phyloP scores from a whole-genome alignment of 1,140 invertebrate genomes.

The Drosophila tristis region DNA sequence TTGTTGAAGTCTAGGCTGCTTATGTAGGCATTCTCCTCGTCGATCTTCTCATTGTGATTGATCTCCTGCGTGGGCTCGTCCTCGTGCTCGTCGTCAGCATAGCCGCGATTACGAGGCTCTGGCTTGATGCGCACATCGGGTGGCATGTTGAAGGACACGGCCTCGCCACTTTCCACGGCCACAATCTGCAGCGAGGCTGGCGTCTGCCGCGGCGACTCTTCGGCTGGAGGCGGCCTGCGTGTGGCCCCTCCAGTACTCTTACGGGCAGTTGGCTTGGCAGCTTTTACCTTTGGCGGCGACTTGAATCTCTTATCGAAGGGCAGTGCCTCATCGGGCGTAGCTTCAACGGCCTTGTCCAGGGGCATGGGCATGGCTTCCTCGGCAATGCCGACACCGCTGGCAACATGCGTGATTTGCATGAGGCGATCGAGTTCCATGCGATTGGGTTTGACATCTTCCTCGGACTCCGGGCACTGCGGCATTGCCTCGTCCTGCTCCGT shows the following conservation, averaged over 20 bases:
- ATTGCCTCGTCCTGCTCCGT: not conserved
- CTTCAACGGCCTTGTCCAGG: conserved; percentile 44
- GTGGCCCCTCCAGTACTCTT: conserved; percentile 55
- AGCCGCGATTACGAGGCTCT: conserved; percentile 64
- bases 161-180: conserved; percentile 54
- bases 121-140: conserved; percentile 60
- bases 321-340: conserved; percentile 20
- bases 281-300: not conserved
- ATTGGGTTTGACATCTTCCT: conserved; percentile 72
- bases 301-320: not conserved
- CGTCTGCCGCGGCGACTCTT: not conserved
- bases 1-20: conserved; percentile 63
- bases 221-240: not conserved
- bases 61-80: conserved; percentile 28
- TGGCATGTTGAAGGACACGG: conserved; percentile 31
- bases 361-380: conserved; percentile 46
- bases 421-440: conserved; percentile 72
- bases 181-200: conserved; percentile 58
- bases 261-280: conserved; percentile 53
- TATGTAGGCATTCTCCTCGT: conserved; percentile 65
- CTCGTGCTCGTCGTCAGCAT: conserved; percentile 50
- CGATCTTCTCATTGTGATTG: conserved; percentile 60
- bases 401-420: conserved; percentile 69
- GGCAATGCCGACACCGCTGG: conserved; percentile 69
- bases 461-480: not conserved